Base-by-base conservation (phyloP, 2,113 vertebrate genomes). In the Grammomys surdaster region DNA sequence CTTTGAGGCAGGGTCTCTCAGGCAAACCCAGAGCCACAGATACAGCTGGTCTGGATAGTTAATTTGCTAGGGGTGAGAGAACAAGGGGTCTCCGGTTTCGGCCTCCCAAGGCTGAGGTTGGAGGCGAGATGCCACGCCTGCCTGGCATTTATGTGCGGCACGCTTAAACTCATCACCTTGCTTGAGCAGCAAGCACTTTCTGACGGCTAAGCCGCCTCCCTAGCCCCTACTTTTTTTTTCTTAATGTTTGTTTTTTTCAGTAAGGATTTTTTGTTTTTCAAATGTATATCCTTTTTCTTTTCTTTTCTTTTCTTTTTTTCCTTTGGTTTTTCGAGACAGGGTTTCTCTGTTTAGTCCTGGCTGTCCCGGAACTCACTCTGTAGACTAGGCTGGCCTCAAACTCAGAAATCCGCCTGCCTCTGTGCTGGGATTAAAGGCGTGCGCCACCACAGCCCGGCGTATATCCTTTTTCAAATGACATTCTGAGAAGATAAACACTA, bases 381-480 rank as follows among this genome's bases (percentile, higher is more conserved):
- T 40, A 40, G 40, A 40, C 40, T 2, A 40, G 40, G 40, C 40
- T 40, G 40, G 40, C 40, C 40, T 40, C 40, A 2, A 40, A 40
- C 40, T 40, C 40, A 40, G 40, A 40, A 40, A 40, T 40, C 40
- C 40, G 40, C 40, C 40, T 40, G 40, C 40, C 40, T 40, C 40
- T 40, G 40, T 40, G 40, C 40, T 40, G 40, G 40, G 40, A 40
- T 2, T 40, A 40, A 40, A 40, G 40, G 40, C 40, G 40, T 40
- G 40, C 40, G 40, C 40, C 40, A 40, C 40, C 40, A 40, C 40
- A 2, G 40, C 40, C 40, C 40, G 40, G 40, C 40, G 3, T 36
- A 40, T 48, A 20, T 13, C 19, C 81, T 81, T 70, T 91, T 95
- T 95, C 54, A 93, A 46, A 31, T 65, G 69, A 72, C 77, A 89